Evolutionary conservation across 2,888 invertebrate species (phyloP), one percentile per base, ranked within the genome.

Genomic region (Eurytoma californica): DNA sequence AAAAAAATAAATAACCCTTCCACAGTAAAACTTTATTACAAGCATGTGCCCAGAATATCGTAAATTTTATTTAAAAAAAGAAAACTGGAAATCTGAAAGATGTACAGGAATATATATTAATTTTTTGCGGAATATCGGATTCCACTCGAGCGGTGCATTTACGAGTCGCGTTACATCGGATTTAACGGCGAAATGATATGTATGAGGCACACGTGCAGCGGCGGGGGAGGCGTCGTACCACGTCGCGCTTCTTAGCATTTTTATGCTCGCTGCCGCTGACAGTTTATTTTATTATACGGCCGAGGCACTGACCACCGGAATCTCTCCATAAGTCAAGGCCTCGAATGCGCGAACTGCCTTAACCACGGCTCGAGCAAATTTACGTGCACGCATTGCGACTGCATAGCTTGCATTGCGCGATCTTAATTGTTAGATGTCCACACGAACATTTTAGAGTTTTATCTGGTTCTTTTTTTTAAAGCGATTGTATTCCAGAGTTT

Each of bases 261-360:
- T 90, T 90, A 90, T 90, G 90, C 83, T 24, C 69, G 85, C 89
- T 90, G 90, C 86, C 82, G 88, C 87, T 90, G 90, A 90, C 90
- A 90, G 87, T 88, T 89, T 89, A 89, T 87, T 89, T 88, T 77
- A 81, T 80, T 77, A 80, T 51, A 68, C 24, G 53, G 60, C 72
- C 61, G 86, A 53, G 53, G 53, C 53, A 14, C 53, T 14, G 83
- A 85, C 86, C 86, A 86, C 84, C 85, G 84, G 85, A 86, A 84
- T 85, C 82, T 76, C 63, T 75, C 69, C 68, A 80, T 68, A 47
- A 66, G 30, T 58, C 65, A 20, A 66, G 55, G 16, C 53, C n/a
- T n/a, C n/a, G n/a, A 53, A 53, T 53, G 53, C 53, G 53, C 53
- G 16, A n/a, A n/a, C 53, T 53, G 53, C 53, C 53, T 53, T 14